Base-by-base conservation (phyloP, 2,797 vertebrate genomes). In the Melopsittacus undulatus region DNA sequence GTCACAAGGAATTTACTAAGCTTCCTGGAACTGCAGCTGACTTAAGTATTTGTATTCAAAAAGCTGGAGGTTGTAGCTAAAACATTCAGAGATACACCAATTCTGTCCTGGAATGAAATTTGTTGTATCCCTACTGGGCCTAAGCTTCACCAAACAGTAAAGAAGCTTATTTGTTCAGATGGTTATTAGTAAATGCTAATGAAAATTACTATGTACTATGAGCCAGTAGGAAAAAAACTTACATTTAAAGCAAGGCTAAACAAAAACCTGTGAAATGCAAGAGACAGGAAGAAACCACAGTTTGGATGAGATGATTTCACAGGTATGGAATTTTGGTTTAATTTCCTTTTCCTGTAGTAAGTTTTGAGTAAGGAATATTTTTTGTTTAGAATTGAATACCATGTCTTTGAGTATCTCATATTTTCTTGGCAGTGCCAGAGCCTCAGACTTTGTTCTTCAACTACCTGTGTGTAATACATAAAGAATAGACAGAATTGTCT, bases 191-290 rank as follows among this genome's bases (percentile, higher is more conserved):
- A 90, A 90, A 75, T 49, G 8, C 12, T 9, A 20, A 54, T 11
- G 26, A 78, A 92, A 83, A 63, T 3, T 26, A 69, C 38, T 5
- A 3, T 27, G 30, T 61, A 14, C 42, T 7, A 3, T 92, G 89
- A 95, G 79, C 94, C 89, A 81, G 11, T 36, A 27, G 91, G 81
- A 94, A 87, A 91, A 91, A 80, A 32, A 20, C 48, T 66, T 56
- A 22, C 8, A 1, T 48, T 86, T 62, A 24, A 62, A 86, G 52
- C 13, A 80, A 49, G 15, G 36, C 40, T 91, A 75, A 91, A 88
- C 43, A 92, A 94, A 94, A 90, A 89, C 16, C 29, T 34, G 46
- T 76, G 18, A 59, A 69, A 43, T 38, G 9, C 15, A 59, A 83
- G 52, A 43, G 48, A 21, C 2, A 2, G 42, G 51, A 69, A 87